Evolutionary conservation across 2,888 invertebrate species (phyloP).

Genomic region (Polydrusus tereticollis): DNA sequence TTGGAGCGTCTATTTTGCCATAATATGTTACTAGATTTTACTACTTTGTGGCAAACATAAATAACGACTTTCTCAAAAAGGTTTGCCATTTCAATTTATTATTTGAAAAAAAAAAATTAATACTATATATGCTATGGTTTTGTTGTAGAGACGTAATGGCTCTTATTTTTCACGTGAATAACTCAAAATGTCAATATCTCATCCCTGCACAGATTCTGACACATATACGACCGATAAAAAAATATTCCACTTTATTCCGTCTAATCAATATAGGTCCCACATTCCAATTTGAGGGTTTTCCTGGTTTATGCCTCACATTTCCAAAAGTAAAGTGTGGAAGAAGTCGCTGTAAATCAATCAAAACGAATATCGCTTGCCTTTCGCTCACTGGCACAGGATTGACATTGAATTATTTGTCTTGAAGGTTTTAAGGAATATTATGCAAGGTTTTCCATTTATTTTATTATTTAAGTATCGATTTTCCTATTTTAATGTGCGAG

Average conservation of each 20-base stretch:
- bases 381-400: slow-evolving; percentile 8
- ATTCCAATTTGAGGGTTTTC: slow-evolving; percentile 13
- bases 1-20: too few relatives aligned
- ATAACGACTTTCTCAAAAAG: too few relatives aligned
- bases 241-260: slow-evolving; percentile 7
- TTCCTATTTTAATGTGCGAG: too few relatives aligned
- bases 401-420: slow-evolving; percentile 20
- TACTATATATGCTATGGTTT: too few relatives aligned
- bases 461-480: not conserved
- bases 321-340: slow-evolving; percentile 15
- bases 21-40: too few relatives aligned
- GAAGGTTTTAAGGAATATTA: not conserved
- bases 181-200: not conserved
- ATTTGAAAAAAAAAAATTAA: too few relatives aligned
- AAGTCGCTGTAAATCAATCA: slow-evolving; percentile 27
- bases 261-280: slow-evolving; percentile 10
- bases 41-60: too few relatives aligned
- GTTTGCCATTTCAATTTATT: too few relatives aligned
- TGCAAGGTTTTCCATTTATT: not conserved
- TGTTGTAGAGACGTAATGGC: not conserved
- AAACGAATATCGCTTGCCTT: slow-evolving; percentile 20
- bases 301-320: slow-evolving; percentile 17
- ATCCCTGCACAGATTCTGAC: not conserved
- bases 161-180: not conserved
- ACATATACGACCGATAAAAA: slow-evolving; percentile 4